A percentile compares a stretch with the other conserved stretches of the same genome.
Conservation (phyloP, 2,113 vertebrate genomes). For the Hypomesus transpacificus region DNA sequence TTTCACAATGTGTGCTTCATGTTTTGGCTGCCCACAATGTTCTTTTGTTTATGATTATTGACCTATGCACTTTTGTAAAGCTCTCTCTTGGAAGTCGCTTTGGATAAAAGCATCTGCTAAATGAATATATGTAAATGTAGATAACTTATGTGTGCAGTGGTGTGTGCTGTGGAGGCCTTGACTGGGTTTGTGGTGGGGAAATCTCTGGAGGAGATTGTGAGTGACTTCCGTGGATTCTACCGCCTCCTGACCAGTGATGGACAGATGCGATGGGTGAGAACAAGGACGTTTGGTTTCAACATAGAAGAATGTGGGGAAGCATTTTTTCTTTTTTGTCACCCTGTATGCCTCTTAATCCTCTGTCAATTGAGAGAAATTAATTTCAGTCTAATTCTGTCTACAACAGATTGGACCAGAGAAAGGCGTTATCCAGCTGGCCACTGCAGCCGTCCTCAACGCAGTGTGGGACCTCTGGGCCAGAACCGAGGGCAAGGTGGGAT, state of each 20-base stretch:
- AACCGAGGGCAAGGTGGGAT: constrained; percentile 72
- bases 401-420: constrained; percentile 76
- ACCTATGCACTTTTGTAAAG: no score
- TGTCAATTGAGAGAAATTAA: neutral
- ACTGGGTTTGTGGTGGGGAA: constrained; percentile 69
- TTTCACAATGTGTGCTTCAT: neutral
- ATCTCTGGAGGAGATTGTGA: constrained; percentile 70
- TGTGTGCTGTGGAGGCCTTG: constrained; percentile 70
- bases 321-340: no score
- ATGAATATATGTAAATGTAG: neutral
- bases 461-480: constrained; percentile 82
- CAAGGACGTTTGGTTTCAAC: neutral
- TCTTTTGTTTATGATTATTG: no score
- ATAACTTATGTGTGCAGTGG: constrained; percentile 57
- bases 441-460: constrained; percentile 72
- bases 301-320: no score
- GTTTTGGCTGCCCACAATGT: no score
- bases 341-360: no score
- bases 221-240: constrained; percentile 76
- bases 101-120: neutral
- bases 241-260: constrained; percentile 72
- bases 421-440: constrained; percentile 73
- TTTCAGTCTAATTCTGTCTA: constrained; percentile 12
- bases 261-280: constrained; percentile 78
- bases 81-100: no score